A percentile compares a stretch with the other conserved stretches of the same genome.
These are phyloP conservation scores for Liodrosophila aerea DNA, from an alignment of 2,888 invertebrate species.

Conservation along the genomic window DNA sequence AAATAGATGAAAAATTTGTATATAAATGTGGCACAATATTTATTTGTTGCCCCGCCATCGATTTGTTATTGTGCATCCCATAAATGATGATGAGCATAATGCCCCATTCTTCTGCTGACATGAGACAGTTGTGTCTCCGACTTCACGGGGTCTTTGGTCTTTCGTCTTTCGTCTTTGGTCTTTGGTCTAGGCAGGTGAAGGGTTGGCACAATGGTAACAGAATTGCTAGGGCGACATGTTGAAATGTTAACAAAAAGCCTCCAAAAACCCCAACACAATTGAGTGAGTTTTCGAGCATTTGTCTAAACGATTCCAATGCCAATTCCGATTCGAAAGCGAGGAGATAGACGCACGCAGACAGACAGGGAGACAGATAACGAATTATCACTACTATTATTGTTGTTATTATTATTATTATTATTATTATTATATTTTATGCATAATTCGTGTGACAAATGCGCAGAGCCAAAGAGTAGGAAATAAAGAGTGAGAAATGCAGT, in stretches of 20 bases:
- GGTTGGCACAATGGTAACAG: constrained; percentile 41
- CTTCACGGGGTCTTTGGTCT: no score
- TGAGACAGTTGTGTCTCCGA: not conserved
- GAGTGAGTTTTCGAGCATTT: constrained; percentile 29
- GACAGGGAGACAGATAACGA: constrained; percentile 13
- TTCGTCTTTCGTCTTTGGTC: not conserved
- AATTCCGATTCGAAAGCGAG: constrained; percentile 70
- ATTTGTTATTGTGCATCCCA: constrained; percentile 45
- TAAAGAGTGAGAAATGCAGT: constrained; percentile 53
- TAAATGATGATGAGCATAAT: constrained; percentile 47
- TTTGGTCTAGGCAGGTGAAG: constrained; percentile 47
- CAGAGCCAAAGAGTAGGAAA: constrained; percentile 25
- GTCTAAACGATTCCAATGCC: constrained; percentile 46
- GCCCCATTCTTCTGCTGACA: constrained; percentile 17
- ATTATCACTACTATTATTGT: constrained; percentile 9
- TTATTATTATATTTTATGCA: constrained; percentile 48
- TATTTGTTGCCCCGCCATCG: constrained; percentile 54
- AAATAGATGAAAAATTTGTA: constrained; percentile 35
- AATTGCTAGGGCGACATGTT: constrained; percentile 45
- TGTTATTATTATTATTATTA: constrained; percentile 9
- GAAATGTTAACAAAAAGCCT: constrained; percentile 54
- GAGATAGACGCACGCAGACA: constrained; percentile 35
- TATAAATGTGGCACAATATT: constrained; percentile 47
- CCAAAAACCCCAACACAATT: constrained; percentile 18
- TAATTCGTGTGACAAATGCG: constrained; percentile 74